phyloP scores from a whole-genome alignment of 2,888 invertebrate genomes.

The Aquatica leii region DNA sequence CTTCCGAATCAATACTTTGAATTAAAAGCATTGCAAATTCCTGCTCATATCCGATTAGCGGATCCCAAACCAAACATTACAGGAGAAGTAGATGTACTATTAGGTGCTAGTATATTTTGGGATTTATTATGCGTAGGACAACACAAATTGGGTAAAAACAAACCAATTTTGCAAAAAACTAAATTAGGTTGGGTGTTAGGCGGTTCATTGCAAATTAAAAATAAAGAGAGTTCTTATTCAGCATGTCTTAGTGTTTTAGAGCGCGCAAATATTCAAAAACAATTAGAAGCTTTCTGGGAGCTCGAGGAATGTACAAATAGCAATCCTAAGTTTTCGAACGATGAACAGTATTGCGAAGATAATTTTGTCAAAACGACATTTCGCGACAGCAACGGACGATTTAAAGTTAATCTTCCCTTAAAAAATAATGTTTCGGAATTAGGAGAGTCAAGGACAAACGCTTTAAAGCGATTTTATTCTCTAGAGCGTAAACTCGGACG shows the following conservation, averaged over 20 bases:
- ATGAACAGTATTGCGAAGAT: background rate
- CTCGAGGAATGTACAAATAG: background rate
- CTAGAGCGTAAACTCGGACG: background rate
- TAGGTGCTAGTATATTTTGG: constrained; percentile 26
- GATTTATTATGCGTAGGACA: constrained; percentile 19
- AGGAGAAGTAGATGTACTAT: constrained; percentile 17
- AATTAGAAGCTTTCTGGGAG: background rate
- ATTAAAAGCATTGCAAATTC: constrained; percentile 6
- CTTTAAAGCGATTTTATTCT: background rate
- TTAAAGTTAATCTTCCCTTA: background rate
- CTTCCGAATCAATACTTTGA: background rate
- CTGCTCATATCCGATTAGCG: constrained; percentile 20
- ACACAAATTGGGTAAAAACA: constrained; percentile 9
- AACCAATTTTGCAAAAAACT: background rate
- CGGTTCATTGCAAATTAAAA: background rate
- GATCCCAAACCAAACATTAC: constrained; percentile 17
- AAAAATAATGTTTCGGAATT: background rate
- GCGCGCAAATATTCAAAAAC: background rate
- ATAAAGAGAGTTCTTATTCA: background rate
- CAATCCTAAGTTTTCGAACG: background rate
- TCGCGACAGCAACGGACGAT: background rate
- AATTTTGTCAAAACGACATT: background rate
- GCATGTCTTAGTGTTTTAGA: background rate
- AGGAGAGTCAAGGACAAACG: background rate
- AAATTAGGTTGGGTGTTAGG: background rate